Base-by-base conservation (phyloP, 2,797 vertebrate species). In the Leuciscus waleckii region DNA sequence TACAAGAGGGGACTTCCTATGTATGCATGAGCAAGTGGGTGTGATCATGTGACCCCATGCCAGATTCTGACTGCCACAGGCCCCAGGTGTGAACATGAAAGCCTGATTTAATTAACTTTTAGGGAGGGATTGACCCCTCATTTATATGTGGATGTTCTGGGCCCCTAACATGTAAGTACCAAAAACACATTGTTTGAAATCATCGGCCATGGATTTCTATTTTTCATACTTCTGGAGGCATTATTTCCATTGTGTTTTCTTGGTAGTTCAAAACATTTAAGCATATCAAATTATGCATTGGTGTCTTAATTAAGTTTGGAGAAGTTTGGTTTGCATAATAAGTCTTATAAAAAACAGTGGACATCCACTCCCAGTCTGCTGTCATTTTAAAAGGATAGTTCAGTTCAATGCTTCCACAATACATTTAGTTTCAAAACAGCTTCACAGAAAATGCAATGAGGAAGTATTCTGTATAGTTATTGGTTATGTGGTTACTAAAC, bases 21-120 rank as follows among this genome's bases (percentile, higher is more conserved):
- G 84, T 88, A 46, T 83, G 81, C 83, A 88, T 86, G 93, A 90
- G 93, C 94, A 94, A 94, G 92, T 91, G 93, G 93, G 93, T 90
- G n/a, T 91, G 92, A 89, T 92, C 92, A 93, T 92, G 35, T 92
- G 92, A 89, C 91, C 91, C 91, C 89, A 89, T 86, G 90, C 90
- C 92, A 87, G 91, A 94, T 94, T 95, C 92, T 95, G 93, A 94
- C 93, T 93, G 89, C 78, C 91, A 93, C 91, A 91, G 93, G 94
- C 92, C 94, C 94, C 95, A 95, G 94, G 93, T 96, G 95, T 43
- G 88, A 91, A 94, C 93, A 92, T 79, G 58, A 69, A 90, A 91
- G 84, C 90, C 93, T 92, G 87, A 92, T 92, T 92, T 92, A 91
- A 93, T 93, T 95, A 94, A 89, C 54, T 93, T 93, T 92, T 91